Percentiles rank a stretch among this genome's conserved stretches.
Conservation (phyloP, 2,797 vertebrate genomes). For the Phrynocephalus vlangalii region DNA sequence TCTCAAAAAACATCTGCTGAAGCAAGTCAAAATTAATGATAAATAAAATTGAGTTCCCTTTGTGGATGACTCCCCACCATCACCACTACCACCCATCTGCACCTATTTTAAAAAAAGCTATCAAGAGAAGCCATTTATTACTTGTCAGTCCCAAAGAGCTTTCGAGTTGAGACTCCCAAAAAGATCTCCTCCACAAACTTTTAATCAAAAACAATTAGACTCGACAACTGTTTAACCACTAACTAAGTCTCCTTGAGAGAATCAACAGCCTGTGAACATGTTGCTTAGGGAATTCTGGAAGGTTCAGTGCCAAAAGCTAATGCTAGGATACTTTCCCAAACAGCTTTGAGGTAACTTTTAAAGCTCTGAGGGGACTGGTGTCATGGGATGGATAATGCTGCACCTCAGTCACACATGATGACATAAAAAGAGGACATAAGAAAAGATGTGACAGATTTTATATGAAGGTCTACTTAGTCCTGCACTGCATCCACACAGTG, state of each 20-base stretch:
- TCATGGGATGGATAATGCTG: background rate
- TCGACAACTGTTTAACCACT: background rate
- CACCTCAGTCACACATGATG: background rate
- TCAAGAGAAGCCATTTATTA: constrained; percentile 58
- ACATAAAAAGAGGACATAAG: background rate
- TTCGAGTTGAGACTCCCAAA: constrained; percentile 40
- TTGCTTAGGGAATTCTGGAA: too few relatives aligned
- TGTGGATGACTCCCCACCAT: constrained; percentile 58
- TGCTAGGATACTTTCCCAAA: too few relatives aligned
- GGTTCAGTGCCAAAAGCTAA: too few relatives aligned
- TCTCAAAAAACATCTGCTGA: constrained; percentile 77
- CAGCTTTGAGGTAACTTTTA: background rate
- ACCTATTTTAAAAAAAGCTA: constrained; percentile 46
- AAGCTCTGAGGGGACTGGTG: background rate
- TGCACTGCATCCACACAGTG: background rate
- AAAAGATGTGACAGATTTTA: too few relatives aligned
- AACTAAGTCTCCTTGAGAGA: background rate
- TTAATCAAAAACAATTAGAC: constrained; percentile 39
- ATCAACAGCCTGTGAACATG: too few relatives aligned
- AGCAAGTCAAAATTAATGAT: constrained; percentile 75
- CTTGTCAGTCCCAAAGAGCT: constrained; percentile 41
- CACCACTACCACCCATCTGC: constrained; percentile 47
- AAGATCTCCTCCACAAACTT: constrained; percentile 55
- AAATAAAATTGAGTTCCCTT: constrained; percentile 70
- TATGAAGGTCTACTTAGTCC: background rate